These are phyloP conservation scores for Atta texana DNA, from an alignment of 1,140 invertebrate species.

Conservation along the genomic window DNA sequence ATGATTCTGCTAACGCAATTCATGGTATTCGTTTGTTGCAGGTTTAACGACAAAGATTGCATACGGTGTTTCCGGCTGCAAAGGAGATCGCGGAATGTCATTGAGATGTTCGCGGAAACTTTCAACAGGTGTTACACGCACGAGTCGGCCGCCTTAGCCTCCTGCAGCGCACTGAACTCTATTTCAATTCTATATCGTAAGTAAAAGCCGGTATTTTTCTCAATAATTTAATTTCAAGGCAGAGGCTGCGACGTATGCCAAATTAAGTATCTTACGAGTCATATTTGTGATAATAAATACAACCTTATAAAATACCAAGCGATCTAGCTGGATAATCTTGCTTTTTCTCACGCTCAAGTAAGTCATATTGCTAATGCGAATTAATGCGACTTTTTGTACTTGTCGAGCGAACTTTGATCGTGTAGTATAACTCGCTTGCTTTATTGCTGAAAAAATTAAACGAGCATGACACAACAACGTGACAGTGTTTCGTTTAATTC, in stretches of 20 bases:
- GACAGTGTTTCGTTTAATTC: not conserved
- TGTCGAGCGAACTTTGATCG: not conserved
- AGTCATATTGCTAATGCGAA: constrained; percentile 13
- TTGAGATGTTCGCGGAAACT: constrained; percentile 89
- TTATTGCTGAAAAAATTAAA: not conserved
- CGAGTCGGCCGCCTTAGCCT: constrained; percentile 87
- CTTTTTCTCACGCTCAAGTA: constrained; percentile 39
- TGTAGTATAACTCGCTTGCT: not conserved
- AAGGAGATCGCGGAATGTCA: constrained; percentile 88
- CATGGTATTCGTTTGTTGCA: constrained; percentile 73
- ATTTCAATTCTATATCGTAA: constrained; percentile 84
- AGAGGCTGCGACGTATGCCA: not conserved
- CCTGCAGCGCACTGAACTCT: constrained; percentile 86
- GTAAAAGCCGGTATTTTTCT: constrained; percentile 69
- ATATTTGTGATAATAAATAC: constrained; percentile 36
- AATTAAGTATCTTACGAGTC: not conserved
- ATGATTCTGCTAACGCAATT: not conserved
- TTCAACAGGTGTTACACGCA: constrained; percentile 89
- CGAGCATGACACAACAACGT: constrained; percentile 7
- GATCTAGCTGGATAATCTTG: constrained; percentile 2
- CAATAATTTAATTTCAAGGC: constrained; percentile 1
- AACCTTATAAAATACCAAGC: not conserved
- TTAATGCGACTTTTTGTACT: constrained; percentile 29
- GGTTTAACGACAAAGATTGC: constrained; percentile 87
- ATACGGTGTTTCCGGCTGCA: constrained; percentile 89